Base-by-base conservation (phyloP, 2,113 vertebrate species). In the Cynoglossus semilaevis region DNA sequence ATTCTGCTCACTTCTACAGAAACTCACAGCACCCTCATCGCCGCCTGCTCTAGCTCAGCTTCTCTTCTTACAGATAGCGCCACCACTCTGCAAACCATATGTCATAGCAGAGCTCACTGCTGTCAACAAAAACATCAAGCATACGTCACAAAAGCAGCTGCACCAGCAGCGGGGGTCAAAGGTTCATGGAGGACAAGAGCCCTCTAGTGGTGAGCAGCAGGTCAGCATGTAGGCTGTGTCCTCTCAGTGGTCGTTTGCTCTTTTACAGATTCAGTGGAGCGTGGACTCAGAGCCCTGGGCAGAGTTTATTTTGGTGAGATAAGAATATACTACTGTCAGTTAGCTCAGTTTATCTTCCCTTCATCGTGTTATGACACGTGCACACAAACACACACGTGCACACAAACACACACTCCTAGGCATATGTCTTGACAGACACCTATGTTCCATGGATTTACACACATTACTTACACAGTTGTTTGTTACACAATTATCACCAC, bases 101-200 rank as follows among this genome's bases (percentile, higher is more conserved):
- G n/a, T 4, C 22, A 29, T 29, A 6, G 22, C 22, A 29, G 22
- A 29, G 22, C 6, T 29, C 22, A 29, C 6, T 6, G n/a, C n/a
- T n/a, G n/a, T n/a, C n/a, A n/a, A n/a, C n/a, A n/a, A n/a, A n/a
- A n/a, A n/a, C n/a, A n/a, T n/a, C n/a, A n/a, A n/a, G n/a, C n/a
- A n/a, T n/a, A n/a, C n/a, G n/a, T n/a, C n/a, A n/a, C n/a, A n/a
- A n/a, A 29, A 29, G 22, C 22, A 29, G 22, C 22, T 56, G 83
- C 71, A 57, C 5, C 38, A 13, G 38, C 42, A 17, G 68, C 46
- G 2, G 57, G 63, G 77, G 78, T 89, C 79, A 88, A 70, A 79
- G 75, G 81, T 87, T 89, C 79, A 79, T 18, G 1, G 42, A 13
- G n/a, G 50, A 47, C 11, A 51, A 62, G 72, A 62, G 13, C 77